These are phyloP conservation scores for Eulemur rubriventer DNA, from an alignment of 2,797 vertebrate genomes.

Conservation along the genomic window DNA sequence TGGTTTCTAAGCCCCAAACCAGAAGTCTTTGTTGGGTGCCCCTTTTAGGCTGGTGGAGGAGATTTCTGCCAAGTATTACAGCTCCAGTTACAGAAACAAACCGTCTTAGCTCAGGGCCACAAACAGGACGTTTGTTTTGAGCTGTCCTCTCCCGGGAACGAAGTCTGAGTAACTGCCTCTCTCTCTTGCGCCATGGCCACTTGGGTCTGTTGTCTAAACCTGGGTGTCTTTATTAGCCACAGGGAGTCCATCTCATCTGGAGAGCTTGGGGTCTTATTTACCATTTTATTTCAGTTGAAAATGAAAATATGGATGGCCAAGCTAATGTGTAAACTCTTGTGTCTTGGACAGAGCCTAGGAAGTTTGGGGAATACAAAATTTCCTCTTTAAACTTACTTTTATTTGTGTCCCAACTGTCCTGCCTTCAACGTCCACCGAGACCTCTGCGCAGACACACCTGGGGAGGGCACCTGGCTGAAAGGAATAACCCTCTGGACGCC, in stretches of 20 bases:
- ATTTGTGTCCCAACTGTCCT: neutral
- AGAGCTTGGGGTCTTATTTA: neutral
- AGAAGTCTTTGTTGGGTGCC: too few relatives aligned
- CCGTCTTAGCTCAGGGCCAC: neutral
- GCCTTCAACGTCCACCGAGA: fast-evolving
- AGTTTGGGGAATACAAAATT: neutral
- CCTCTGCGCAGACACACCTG: neutral
- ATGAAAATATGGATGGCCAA: neutral
- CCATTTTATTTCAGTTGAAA: neutral
- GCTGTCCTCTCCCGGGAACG: neutral
- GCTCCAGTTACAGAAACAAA: neutral
- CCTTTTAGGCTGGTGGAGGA: neutral
- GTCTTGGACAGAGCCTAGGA: neutral
- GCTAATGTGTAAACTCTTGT: neutral
- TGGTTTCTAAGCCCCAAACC: neutral
- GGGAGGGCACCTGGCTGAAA: neutral
- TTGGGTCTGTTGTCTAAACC: neutral
- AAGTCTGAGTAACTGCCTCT: neutral
- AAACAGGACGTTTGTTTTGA: neutral
- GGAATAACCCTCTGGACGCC: fast-evolving
- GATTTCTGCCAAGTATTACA: neutral
- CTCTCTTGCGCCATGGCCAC: neutral
- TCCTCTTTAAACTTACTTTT: neutral
- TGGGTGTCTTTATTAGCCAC: neutral
- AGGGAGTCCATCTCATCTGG: neutral